Base-by-base conservation (phyloP, 2,797 vertebrate species). In the Sebastes kiyomatsui region DNA sequence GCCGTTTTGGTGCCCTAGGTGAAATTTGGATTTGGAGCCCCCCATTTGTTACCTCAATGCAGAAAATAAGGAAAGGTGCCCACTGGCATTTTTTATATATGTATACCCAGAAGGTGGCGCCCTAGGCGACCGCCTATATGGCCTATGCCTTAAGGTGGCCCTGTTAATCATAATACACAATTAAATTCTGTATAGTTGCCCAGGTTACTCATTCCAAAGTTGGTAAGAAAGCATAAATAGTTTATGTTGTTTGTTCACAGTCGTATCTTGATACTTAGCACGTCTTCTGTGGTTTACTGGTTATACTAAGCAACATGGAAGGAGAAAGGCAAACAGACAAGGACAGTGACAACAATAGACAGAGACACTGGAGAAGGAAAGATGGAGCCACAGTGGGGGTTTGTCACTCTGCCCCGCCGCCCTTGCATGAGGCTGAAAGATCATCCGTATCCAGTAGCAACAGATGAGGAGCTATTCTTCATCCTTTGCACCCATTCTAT, bases 371-470 rank as follows among this genome's bases (percentile, higher is more conserved):
- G 87, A 88, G 85, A 90, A 61, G 79, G 83, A 79, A 77, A 72
- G 78, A 87, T 58, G 30, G 59, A 80, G 81, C 71, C 80, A 79
- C 66, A 2, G 82, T 66, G 71, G 83, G 85, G 68, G 65, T 77
- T 55, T 89, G 86, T 84, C 74, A 67, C 61, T 91, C 87, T 84
- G 79, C 79, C 82, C 80, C 14, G 49, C 55, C 68, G 86, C 77
- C 90, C 84, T 94, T 92, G 82, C 81, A 70, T 38, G 66, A 49
- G 73, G 49, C 81, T 65, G 55, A 86, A 86, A 87, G 84, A 88
- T 84, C 60, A 79, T 81, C 56, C 9, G 87, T 94, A 91, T 92
- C 91, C 87, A 86, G 80, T 90, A 72, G 87, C 91, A 92, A 93
- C 89, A 73, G 77, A 87, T 78, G 65, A 75, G 68, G 33, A 55